Percentiles rank a stretch among this genome's conserved stretches.
Conservation (phyloP, 2,888 invertebrate genomes). For the Ochropacha duplaris region DNA sequence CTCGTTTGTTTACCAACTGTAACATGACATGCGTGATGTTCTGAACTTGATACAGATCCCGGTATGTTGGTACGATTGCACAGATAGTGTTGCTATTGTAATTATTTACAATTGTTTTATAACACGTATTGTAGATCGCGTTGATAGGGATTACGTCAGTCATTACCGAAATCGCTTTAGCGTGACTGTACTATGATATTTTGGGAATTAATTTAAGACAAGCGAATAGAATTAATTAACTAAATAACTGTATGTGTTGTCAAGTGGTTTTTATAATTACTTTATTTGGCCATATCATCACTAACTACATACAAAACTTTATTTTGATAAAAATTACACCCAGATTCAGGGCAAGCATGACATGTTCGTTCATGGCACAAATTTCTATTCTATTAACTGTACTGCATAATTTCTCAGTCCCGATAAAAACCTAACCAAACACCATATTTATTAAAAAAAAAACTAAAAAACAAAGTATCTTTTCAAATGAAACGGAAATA, state of each 20-base stretch:
- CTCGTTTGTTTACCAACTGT: not conserved
- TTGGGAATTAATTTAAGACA: not conserved
- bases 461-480: not conserved
- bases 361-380: too few relatives aligned
- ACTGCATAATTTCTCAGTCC: too few relatives aligned
- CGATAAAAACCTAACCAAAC: too few relatives aligned
- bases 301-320: too few relatives aligned
- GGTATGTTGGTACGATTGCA: constrained; percentile 22
- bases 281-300: too few relatives aligned
- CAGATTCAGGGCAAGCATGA: too few relatives aligned
- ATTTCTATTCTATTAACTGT: too few relatives aligned
- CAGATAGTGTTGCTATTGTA: constrained; percentile 28
- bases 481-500: not conserved
- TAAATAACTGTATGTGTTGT: not conserved
- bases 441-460: too few relatives aligned
- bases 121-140: constrained; percentile 9
- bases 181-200: not conserved
- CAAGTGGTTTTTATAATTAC: too few relatives aligned
- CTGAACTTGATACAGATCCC: constrained; percentile 37
- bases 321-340: too few relatives aligned
- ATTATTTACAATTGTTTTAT: constrained; percentile 22
- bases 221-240: not conserved
- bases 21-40: constrained; percentile 15
- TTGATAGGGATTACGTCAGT: not conserved
- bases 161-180: not conserved